Conservation (phyloP, 1,140 invertebrate genomes). For the Drosophila nigromelanica region DNA sequence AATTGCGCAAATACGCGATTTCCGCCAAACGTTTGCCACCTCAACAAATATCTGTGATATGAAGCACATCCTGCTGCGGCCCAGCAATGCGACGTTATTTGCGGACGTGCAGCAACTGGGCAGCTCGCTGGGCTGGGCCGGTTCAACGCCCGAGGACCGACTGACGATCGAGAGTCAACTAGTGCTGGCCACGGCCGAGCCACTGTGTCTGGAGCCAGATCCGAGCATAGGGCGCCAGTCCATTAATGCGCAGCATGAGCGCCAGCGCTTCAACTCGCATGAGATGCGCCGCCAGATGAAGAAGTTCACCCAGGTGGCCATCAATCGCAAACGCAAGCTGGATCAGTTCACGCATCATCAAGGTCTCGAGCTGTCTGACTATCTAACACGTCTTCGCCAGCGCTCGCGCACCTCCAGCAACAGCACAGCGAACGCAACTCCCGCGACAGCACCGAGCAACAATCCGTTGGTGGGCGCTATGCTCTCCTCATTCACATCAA, state of each 20-base stretch:
- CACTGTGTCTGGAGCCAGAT: slow-evolving; percentile 94
- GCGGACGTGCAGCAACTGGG: slow-evolving; percentile 79
- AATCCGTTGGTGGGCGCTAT: slow-evolving; percentile 80
- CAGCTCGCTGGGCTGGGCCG: slow-evolving; percentile 47
- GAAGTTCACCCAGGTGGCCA: slow-evolving; percentile 90
- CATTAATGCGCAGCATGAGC: slow-evolving; percentile 89
- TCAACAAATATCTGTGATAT: slow-evolving; percentile 88
- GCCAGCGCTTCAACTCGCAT: slow-evolving; percentile 90
- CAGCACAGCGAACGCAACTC: slow-evolving; percentile 74
- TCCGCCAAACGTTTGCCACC: slow-evolving; percentile 90
- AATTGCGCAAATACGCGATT: slow-evolving; percentile 95
- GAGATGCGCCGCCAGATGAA: slow-evolving; percentile 89
- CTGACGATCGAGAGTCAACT: slow-evolving; percentile 92
- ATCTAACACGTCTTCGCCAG: slow-evolving; percentile 84
- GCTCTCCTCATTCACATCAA: slow-evolving; percentile 80
- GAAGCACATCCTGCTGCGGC: slow-evolving; percentile 94
- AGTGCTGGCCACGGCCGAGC: slow-evolving; percentile 92
- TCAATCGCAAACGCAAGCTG: slow-evolving; percentile 94
- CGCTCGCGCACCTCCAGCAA: slow-evolving; percentile 66
- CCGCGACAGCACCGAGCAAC: slow-evolving; percentile 73
- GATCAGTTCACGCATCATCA: slow-evolving; percentile 92
- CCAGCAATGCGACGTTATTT: slow-evolving; percentile 91
- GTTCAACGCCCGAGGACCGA: slow-evolving; percentile 89
- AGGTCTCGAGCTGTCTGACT: slow-evolving; percentile 90
- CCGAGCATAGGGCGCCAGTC: slow-evolving; percentile 90